These are phyloP conservation scores for Lota lota DNA, from an alignment of 2,113 vertebrate genomes.

Conservation along the genomic window DNA sequence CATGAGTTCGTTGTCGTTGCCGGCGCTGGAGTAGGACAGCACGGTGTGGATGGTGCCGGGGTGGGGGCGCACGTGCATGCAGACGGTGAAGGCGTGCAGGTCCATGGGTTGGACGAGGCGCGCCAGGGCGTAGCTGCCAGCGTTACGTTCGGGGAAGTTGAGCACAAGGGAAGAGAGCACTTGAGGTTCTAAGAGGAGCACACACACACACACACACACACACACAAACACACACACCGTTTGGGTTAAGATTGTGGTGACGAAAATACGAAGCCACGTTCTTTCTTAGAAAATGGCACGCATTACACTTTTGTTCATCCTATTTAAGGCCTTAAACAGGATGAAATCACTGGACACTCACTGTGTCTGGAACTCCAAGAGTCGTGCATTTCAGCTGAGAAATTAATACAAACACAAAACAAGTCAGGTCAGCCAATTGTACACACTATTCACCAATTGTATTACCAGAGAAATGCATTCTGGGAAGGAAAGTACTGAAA, in stretches of 20 bases:
- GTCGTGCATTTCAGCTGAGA: constrained; percentile 36
- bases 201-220: neutral
- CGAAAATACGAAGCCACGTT: neutral
- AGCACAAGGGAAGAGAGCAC: constrained; percentile 72
- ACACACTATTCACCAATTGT: neutral
- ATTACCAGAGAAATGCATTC: neutral
- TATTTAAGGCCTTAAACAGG: neutral
- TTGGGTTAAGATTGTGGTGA: too few relatives aligned
- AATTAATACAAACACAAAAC: neutral
- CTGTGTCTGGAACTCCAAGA: constrained; percentile 33
- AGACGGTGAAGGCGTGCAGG: constrained; percentile 75
- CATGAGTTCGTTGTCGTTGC: constrained; percentile 73
- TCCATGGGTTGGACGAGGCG: constrained; percentile 56
- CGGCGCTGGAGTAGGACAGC: constrained; percentile 73
- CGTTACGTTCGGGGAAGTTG: constrained; percentile 68
- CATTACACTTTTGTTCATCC: neutral
- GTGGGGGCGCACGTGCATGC: constrained; percentile 68
- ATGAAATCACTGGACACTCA: constrained; percentile 24
- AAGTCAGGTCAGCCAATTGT: neutral
- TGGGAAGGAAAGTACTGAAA: neutral
- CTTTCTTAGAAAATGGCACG: neutral
- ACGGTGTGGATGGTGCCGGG: constrained; percentile 54
- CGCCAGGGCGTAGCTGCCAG: constrained; percentile 67
- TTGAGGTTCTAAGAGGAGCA: constrained; percentile 42
- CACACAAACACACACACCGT: too few relatives aligned